Evolutionary conservation across 2,113 vertebrate species (phyloP).

Genomic region (Pogonocichla stellata): DNA sequence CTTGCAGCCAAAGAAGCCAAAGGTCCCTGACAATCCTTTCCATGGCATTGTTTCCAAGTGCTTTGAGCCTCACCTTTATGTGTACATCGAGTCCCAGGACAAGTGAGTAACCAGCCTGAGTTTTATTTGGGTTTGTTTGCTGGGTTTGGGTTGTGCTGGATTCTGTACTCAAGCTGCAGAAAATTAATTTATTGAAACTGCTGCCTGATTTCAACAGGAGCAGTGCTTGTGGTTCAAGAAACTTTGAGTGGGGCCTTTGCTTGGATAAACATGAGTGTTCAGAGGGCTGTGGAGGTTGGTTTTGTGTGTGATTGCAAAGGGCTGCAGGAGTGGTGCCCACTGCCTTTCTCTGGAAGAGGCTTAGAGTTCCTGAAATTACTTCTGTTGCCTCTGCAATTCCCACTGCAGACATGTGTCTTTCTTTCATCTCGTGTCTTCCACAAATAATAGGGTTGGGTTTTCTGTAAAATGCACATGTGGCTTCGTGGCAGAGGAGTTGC

Average conservation of each 20-base stretch:
- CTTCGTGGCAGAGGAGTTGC: not conserved
- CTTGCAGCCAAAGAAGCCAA: conserved; percentile 92
- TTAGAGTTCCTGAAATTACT: conserved; percentile 21
- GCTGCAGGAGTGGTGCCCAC: not conserved
- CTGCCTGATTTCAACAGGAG: not conserved
- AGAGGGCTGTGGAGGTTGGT: not conserved
- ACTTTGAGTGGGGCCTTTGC: not conserved
- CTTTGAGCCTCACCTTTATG: conserved; percentile 97
- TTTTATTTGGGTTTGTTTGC: not conserved
- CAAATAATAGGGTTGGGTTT: conserved; percentile 25
- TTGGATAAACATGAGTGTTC: not conserved
- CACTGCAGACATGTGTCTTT: not conserved
- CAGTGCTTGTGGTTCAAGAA: not conserved
- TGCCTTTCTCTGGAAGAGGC: not conserved
- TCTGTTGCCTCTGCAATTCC: conserved; percentile 48
- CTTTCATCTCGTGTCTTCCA: not conserved
- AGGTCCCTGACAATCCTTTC: conserved; percentile 94
- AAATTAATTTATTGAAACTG: not conserved
- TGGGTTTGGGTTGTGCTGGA: not conserved
- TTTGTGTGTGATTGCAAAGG: not conserved
- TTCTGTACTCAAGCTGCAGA: not conserved
- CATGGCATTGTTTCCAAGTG: conserved; percentile 98
- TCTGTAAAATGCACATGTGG: conserved; percentile 13
- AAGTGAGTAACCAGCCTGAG: conserved; percentile 82
- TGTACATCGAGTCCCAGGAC: conserved; percentile 99